Evolutionary conservation across 1,140 invertebrate genomes (phyloP).

Genomic region (Gryon sp.): DNA sequence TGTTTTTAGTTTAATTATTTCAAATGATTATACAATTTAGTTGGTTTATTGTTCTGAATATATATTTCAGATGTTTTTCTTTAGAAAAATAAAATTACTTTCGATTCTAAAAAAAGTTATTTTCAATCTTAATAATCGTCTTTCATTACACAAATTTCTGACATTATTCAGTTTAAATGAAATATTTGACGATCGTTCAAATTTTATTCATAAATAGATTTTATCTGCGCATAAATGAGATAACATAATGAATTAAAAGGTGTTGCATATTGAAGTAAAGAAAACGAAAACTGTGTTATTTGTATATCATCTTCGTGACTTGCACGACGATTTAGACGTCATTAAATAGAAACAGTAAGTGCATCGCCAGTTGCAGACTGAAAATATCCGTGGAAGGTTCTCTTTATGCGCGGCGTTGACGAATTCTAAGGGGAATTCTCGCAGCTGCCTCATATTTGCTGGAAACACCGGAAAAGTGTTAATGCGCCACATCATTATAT

Average conservation of each 20-base stretch:
- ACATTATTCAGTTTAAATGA: too few species aligned
- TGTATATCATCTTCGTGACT: conserved; percentile 30
- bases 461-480: conserved; percentile 51
- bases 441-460: conserved; percentile 41
- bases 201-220: conserved; percentile 17
- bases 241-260: conserved; percentile 55
- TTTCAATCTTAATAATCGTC: too few species aligned
- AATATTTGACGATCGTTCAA: conserved; percentile 10
- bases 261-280: conserved; percentile 32
- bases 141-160: too few species aligned
- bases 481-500: conserved; percentile 66
- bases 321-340: conserved; percentile 70
- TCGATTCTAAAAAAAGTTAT: too few species aligned
- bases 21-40: too few species aligned
- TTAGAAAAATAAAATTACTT: too few species aligned
- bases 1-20: too few species aligned
- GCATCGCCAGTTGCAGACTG: conserved; percentile 53
- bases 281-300: conserved; percentile 47
- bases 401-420: conserved; percentile 50
- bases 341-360: conserved; percentile 70
- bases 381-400: conserved; percentile 59
- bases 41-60: too few species aligned
- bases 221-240: conserved; percentile 20
- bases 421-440: conserved; percentile 67
- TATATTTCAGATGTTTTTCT: too few species aligned